Percentiles rank a stretch among this genome's conserved stretches.
These are phyloP conservation scores for Mormyrus iriodes DNA, from an alignment of 2,113 vertebrate species.

Conservation along the genomic window DNA sequence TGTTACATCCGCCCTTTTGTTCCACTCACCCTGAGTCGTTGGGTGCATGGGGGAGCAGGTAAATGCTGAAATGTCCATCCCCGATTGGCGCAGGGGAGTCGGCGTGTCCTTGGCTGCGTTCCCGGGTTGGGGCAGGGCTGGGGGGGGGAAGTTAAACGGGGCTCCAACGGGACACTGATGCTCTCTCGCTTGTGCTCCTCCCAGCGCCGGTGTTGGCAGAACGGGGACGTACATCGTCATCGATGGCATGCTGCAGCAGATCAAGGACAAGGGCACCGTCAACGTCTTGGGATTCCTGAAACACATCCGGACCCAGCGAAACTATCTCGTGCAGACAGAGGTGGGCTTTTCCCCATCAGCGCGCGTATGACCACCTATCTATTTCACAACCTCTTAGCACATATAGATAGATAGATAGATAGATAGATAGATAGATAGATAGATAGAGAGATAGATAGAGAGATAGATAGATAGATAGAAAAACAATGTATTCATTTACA, in stretches of 20 bases:
- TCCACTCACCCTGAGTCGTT: background rate
- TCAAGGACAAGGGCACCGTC: conserved; percentile 87
- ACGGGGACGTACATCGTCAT: conserved; percentile 92
- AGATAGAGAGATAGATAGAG: no score
- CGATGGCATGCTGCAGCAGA: conserved; percentile 93
- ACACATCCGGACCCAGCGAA: conserved; percentile 92
- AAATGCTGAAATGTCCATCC: background rate
- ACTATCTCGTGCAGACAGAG: conserved; percentile 98
- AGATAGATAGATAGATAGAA: no score
- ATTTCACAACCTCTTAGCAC: background rate
- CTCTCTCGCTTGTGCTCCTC: conserved; percentile 9
- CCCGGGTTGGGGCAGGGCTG: background rate
- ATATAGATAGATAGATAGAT: no score
- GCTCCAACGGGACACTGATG: background rate
- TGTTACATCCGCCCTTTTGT: background rate
- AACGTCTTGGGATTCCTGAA: conserved; percentile 89
- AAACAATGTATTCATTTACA: no score
- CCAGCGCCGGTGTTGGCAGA: conserved; percentile 86
- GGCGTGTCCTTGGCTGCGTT: background rate
- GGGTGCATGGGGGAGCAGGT: background rate
- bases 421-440: no score
- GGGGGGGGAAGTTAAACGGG: background rate
- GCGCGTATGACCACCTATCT: background rate
- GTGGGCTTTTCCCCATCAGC: conserved; percentile 52
- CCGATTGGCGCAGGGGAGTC: background rate